Base-by-base conservation (phyloP, 1,140 invertebrate species). In the Lutraria rhynchaena region DNA sequence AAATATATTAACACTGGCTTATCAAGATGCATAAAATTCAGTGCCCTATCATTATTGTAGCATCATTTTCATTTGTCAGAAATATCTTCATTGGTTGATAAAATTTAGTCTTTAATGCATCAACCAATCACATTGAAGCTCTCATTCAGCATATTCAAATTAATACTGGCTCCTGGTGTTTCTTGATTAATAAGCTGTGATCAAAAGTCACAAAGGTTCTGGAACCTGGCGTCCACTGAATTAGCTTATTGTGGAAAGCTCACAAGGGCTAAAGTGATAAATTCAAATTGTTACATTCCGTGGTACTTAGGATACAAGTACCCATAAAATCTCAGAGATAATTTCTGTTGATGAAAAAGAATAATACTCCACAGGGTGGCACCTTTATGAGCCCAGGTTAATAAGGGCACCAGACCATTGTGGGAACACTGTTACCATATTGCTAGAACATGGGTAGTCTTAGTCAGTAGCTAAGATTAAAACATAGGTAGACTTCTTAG, bases 211-310 rank as follows among this genome's bases (percentile, higher is more conserved):
- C 37, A 41, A 41, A 41, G 15, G 37, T 5, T 15, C 5, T 41
- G 5, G 37, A 15, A 41, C 5, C 37, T 41, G 37, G 37, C 37
- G 37, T 41, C 37, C 37, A 41, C 15, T 67, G 63, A 67, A 67
- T 67, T 46, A 67, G 31, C 44, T 46, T 9, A 46, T 9, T 5
- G n/a, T 67, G 44, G 63, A 67, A 31, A 67, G 29, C 1, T 27
- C 19, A 67, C 44, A 37, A 49, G 44, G 44, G 63, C 24, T 31
- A 5, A 17, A 49, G 41, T 31, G 5, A 49, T 67, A 67, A 67
- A 67, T 67, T 67, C 41, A 67, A 67, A 67, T 67, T 51, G 63
- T 67, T 67, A 67, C 63, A 67, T 67, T 67, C 63, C 44, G 7
- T 46, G 63, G 29, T 67, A 67, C 63, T 67, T 67, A 67, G 9